Evolutionary conservation across 2,797 vertebrate genomes (phyloP).

Genomic region (Margarornis squamiger): DNA sequence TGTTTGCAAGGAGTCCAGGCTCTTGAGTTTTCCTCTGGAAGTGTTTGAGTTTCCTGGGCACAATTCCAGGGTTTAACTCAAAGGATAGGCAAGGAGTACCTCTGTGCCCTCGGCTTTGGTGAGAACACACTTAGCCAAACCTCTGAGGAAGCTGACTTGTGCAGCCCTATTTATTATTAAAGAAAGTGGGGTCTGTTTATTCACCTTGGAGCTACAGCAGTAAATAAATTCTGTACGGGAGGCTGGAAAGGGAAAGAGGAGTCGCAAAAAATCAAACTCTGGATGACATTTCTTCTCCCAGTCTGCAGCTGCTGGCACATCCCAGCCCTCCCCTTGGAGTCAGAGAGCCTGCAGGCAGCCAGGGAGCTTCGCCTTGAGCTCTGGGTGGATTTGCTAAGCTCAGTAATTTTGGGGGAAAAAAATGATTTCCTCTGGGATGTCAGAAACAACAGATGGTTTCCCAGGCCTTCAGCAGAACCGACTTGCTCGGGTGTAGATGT

Average conservation of each 20-base stretch:
- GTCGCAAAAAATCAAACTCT: not conserved
- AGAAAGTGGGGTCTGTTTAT: not conserved
- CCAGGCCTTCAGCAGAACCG: not conserved
- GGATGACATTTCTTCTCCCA: not conserved
- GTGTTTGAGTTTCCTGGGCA: conserved; percentile 13
- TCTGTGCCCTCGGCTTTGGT: not conserved
- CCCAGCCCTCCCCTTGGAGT: not conserved
- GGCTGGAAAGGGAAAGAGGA: not conserved
- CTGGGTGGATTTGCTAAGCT: not conserved
- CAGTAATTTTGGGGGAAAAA: not conserved
- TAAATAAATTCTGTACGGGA: not conserved
- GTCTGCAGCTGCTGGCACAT: not conserved
- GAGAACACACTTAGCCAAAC: conserved; percentile 12
- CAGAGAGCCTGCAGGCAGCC: not conserved
- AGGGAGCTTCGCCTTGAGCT: not conserved
- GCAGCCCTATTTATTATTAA: conserved; percentile 42
- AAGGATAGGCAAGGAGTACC: not conserved
- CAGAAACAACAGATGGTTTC: not conserved
- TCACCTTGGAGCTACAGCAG: not conserved
- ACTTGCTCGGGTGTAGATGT: not conserved
- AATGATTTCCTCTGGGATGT: not conserved
- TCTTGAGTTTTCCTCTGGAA: not conserved
- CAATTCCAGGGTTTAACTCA: not conserved
- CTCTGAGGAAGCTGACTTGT: conserved; percentile 27
- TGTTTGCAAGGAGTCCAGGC: not conserved